phyloP scores from a whole-genome alignment of 2,888 invertebrate species.

The Phortica magna region DNA sequence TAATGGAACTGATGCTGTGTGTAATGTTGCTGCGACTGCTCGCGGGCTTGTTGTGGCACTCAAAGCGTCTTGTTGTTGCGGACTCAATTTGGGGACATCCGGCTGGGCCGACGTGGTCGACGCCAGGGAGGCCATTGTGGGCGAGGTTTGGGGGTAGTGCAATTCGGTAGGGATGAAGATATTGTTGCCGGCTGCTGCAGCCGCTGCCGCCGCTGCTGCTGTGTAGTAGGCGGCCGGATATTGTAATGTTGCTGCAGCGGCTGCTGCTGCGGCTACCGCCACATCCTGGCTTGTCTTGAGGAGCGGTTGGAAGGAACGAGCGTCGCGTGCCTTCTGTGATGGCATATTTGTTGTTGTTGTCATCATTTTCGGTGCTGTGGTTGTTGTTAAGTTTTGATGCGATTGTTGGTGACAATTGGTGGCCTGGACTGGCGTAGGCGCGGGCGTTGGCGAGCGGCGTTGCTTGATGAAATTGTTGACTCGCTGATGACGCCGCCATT shows the following conservation, averaged over 20 bases:
- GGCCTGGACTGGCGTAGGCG: conserved; percentile 72
- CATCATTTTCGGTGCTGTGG: conserved; percentile 40
- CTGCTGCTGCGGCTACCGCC: conserved; percentile 64
- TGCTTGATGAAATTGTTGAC: conserved; percentile 96
- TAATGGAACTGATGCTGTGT: conserved; percentile 79
- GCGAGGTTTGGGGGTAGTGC: conserved; percentile 19
- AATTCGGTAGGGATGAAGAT: conserved; percentile 44
- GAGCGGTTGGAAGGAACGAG: not conserved
- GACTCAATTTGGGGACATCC: not conserved
- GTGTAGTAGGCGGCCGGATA: conserved; percentile 46
- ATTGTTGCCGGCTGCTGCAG: conserved; percentile 34
- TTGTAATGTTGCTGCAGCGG: conserved; percentile 65
- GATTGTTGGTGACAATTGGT: conserved; percentile 38
- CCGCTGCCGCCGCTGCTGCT: conserved; percentile 65
- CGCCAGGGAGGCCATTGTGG: conserved; percentile 50
- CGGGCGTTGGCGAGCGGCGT: conserved; percentile 83
- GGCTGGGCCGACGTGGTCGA: not conserved
- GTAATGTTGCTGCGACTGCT: conserved; percentile 67
- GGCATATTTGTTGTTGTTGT: conserved; percentile 35
- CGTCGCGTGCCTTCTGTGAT: not conserved
- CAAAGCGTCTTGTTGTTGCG: not conserved
- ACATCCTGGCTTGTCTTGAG: conserved; percentile 24
- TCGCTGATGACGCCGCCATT: conserved; percentile 97
- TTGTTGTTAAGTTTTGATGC: conserved; percentile 34
- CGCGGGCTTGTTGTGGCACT: not conserved